Percentiles rank a stretch among this genome's conserved stretches.
These are phyloP conservation scores for Drosophila fulvimacula DNA, from an alignment of 2,888 invertebrate genomes.

Conservation along the genomic window DNA sequence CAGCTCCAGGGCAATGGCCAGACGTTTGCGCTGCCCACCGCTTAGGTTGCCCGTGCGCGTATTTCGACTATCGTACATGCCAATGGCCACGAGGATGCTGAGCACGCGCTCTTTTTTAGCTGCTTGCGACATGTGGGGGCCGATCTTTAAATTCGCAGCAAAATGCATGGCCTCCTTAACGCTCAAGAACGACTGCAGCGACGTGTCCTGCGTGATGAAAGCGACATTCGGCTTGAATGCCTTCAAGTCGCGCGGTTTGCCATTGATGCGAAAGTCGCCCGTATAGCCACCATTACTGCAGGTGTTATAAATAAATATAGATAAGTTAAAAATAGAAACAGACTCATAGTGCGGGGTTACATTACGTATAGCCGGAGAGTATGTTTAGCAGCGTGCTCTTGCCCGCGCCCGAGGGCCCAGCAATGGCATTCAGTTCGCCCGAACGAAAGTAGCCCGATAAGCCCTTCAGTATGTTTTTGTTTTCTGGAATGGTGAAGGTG, in stretches of 20 bases:
- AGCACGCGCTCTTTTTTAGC: conserved; percentile 90
- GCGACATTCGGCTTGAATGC: conserved; percentile 91
- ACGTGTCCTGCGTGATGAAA: conserved; percentile 96
- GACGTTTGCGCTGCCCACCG: conserved; percentile 95
- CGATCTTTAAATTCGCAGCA: conserved; percentile 94
- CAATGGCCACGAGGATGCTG: conserved; percentile 91
- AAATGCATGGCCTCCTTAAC: conserved; percentile 94
- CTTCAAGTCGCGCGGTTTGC: conserved; percentile 88
- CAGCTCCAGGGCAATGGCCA: conserved; percentile 95
- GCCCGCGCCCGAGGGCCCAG: conserved; percentile 96
- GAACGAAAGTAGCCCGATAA: conserved; percentile 89
- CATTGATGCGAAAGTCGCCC: conserved; percentile 91
- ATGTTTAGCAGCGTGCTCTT: conserved; percentile 96
- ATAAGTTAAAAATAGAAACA: conserved; percentile 12
- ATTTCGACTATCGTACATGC: conserved; percentile 88
- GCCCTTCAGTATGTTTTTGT: conserved; percentile 87
- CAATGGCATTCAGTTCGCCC: conserved; percentile 92
- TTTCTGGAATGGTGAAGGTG: conserved; percentile 85
- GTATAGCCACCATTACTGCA: conserved; percentile 84
- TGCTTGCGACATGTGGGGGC: conserved; percentile 86
- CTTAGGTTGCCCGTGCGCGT: conserved; percentile 91
- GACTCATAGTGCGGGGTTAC: not conserved
- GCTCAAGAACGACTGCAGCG: conserved; percentile 92
- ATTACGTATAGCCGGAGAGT: conserved; percentile 94
- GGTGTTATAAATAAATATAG: not conserved